These are phyloP conservation scores for Tetheella fluctuosa DNA, from an alignment of 2,888 invertebrate species.

Conservation along the genomic window DNA sequence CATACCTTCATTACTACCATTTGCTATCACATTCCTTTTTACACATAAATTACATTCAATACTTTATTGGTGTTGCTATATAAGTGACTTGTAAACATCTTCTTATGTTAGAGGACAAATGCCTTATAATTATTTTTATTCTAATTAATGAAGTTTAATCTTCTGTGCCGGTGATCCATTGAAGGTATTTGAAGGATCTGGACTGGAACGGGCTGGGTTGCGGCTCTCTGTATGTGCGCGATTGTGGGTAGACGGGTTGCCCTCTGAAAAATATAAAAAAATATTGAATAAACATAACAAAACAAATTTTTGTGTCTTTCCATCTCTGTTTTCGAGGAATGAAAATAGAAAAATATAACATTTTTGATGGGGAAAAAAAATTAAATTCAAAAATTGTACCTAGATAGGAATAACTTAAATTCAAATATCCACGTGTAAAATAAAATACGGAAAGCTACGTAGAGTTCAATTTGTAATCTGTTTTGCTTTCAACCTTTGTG, in stretches of 20 bases:
- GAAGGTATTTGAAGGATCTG: conserved; percentile 82
- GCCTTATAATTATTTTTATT: conserved; percentile 19
- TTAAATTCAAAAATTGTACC: background rate
- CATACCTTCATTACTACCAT: conserved; percentile 30
- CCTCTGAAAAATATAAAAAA: conserved; percentile 68
- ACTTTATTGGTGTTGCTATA: background rate
- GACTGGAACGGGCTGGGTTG: conserved; percentile 77
- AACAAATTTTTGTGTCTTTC: background rate
- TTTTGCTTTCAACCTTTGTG: conserved; percentile 5
- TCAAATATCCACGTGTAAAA: conserved; percentile 2
- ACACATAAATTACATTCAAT: conserved; percentile 26
- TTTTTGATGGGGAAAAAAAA: background rate
- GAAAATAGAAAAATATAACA: background rate
- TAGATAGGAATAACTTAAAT: background rate
- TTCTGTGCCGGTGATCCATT: conserved; percentile 82
- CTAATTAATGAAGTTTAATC: conserved; percentile 50
- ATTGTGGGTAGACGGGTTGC: conserved; percentile 67
- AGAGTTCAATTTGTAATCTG: conserved; percentile 8
- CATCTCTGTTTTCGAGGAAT: background rate
- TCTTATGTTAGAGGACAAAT: conserved; percentile 10
- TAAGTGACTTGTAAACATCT: conserved; percentile 2
- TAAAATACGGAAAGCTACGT: background rate
- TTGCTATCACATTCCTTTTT: conserved; percentile 38
- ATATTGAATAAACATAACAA: background rate
- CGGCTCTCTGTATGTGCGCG: conserved; percentile 61